Conservation (phyloP, 1,140 invertebrate species). For the Potamilus streckersoni region DNA sequence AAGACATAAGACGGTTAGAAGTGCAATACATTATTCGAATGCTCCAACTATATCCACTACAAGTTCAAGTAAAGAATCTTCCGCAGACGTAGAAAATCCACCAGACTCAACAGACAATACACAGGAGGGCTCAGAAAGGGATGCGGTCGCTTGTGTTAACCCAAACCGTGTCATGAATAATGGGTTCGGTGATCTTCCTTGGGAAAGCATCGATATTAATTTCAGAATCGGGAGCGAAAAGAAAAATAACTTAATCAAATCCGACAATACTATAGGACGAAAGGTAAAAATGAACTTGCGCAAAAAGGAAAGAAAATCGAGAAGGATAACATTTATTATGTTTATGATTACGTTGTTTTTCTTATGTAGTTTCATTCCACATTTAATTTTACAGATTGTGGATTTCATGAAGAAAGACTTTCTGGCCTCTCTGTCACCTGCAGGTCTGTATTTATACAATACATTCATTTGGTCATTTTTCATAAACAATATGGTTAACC, state of each 20-base stretch:
- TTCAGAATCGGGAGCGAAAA: neutral
- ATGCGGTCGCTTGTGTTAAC: neutral
- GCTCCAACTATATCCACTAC: neutral
- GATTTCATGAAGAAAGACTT: constrained; percentile 37
- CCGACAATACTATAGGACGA: constrained; percentile 10
- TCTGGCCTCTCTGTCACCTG: constrained; percentile 8
- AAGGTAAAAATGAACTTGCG: constrained; percentile 1
- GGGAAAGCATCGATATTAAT: neutral
- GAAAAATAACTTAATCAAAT: neutral
- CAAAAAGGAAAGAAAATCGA: constrained; percentile 12
- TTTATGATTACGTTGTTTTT: constrained; percentile 47
- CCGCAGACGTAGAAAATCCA: constrained; percentile 1
- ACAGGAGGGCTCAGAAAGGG: neutral
- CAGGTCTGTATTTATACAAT: constrained; percentile 39
- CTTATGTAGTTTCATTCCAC: constrained; percentile 47
- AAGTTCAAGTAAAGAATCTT: neutral
- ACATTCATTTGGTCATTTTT: constrained; percentile 47
- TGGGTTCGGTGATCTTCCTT: neutral
- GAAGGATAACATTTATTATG: constrained; percentile 49
- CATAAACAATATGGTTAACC: constrained; percentile 47
- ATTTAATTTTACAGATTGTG: constrained; percentile 39
- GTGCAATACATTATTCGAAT: constrained; percentile 4
- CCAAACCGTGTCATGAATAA: neutral
- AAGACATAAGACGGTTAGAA: constrained; percentile 33
- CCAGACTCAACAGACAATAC: neutral